Conservation (phyloP, 2,113 vertebrate species). For the Phaetusa simplex region DNA sequence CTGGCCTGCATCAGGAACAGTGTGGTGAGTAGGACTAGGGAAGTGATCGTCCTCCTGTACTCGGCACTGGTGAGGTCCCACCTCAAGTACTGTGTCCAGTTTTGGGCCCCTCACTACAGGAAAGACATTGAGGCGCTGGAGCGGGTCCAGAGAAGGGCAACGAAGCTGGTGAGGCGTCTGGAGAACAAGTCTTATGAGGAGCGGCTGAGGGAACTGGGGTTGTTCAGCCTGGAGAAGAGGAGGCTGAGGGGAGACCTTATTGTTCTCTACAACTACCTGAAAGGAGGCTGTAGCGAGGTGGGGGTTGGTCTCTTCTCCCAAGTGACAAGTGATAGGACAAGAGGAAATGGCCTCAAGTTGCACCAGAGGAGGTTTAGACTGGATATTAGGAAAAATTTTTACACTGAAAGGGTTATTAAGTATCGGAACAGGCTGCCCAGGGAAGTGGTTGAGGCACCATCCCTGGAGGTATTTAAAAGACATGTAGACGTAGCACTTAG, state of each 20-base stretch:
- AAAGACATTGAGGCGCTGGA: background rate
- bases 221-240: background rate
- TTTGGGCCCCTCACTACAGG: background rate
- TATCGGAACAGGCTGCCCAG: background rate
- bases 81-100: background rate
- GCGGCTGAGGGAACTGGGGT: background rate
- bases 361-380: background rate
- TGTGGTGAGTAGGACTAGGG: background rate
- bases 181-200: fast-evolving
- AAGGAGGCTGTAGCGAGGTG: background rate
- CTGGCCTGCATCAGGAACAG: background rate
- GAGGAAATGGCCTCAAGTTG: background rate
- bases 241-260: background rate
- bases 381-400: background rate
- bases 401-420: background rate
- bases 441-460: background rate
- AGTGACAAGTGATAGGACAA: background rate
- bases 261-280: background rate
- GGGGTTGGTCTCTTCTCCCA: background rate
- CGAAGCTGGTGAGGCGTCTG: fast-evolving
- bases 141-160: fast-evolving
- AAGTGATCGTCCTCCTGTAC: too few species aligned
- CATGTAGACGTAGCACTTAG: fast-evolving
- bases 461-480: background rate
- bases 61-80: fast-evolving